These are phyloP conservation scores for Callipepla squamata DNA, from an alignment of 2,113 vertebrate genomes.

Conservation along the genomic window DNA sequence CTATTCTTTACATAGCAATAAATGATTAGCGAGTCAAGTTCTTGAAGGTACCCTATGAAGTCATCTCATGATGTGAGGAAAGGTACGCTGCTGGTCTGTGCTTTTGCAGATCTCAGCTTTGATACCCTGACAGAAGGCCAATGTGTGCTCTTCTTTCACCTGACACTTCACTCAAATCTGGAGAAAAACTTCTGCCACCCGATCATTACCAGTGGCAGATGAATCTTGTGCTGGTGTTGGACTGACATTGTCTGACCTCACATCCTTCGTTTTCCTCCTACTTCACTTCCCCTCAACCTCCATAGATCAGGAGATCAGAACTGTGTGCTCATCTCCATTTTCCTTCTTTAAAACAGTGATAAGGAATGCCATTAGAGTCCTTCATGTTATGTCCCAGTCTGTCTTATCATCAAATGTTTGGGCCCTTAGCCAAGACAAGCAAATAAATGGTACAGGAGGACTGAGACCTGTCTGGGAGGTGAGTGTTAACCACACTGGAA, in stretches of 20 bases:
- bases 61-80: not conserved
- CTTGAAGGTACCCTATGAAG: not conserved
- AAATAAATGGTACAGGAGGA: not conserved
- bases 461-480: not conserved
- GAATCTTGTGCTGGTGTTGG: not conserved
- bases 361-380: not conserved
- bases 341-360: not conserved
- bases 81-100: not conserved
- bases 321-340: accelerated
- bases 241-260: not conserved
- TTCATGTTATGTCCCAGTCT: not conserved
- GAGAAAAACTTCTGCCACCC: not conserved
- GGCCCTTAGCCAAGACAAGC: not conserved
- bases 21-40: not conserved
- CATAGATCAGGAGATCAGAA: not conserved
- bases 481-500: not conserved
- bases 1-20: not conserved
- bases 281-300: not conserved
- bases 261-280: not conserved
- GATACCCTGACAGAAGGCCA: not conserved
- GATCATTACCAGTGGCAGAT: not conserved
- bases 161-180: not conserved
- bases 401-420: not conserved
- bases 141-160: not conserved
- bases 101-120: not conserved